Evolutionary conservation across 2,113 vertebrate genomes (phyloP).

Genomic region (Prochilodus magdalenae): DNA sequence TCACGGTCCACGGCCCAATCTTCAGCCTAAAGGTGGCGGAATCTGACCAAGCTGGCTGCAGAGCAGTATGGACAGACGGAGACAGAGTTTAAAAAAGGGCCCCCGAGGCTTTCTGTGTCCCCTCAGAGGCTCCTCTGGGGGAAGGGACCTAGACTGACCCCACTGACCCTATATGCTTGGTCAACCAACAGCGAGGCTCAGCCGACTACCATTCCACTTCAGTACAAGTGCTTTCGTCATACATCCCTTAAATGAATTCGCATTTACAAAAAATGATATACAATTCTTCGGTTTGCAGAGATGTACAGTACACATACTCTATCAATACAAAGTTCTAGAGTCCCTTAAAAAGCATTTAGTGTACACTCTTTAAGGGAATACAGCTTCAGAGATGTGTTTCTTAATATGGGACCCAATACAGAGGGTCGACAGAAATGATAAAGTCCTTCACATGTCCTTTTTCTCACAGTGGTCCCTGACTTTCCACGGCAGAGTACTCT

Average conservation of each 20-base stretch:
- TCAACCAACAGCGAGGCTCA: slow-evolving; percentile 24
- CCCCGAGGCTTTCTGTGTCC: slow-evolving; percentile 34
- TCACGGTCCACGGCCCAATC: slow-evolving; percentile 21
- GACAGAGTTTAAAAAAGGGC: slow-evolving; percentile 25
- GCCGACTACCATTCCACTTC: slow-evolving; percentile 18
- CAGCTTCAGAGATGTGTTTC: slow-evolving; percentile 1
- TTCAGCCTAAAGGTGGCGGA: slow-evolving; percentile 26
- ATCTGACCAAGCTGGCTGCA: background rate
- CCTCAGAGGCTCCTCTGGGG: slow-evolving; percentile 21
- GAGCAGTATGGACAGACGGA: slow-evolving; percentile 34
- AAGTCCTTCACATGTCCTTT: background rate
- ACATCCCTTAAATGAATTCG: background rate
- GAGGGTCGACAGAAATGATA: slow-evolving; percentile 4
- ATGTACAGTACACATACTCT: slow-evolving; percentile 26
- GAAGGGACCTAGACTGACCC: slow-evolving; percentile 15
- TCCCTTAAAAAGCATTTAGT: slow-evolving; percentile 29
- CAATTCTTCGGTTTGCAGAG: slow-evolving; percentile 33
- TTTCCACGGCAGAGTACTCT: slow-evolving; percentile 85
- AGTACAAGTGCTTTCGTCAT: slow-evolving; percentile 56
- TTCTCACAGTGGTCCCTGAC: slow-evolving; percentile 56
- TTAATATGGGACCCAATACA: slow-evolving; percentile 16
- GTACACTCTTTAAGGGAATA: background rate
- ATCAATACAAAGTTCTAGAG: slow-evolving; percentile 30
- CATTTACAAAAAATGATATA: slow-evolving; percentile 33
- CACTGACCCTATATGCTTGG: slow-evolving; percentile 9